phyloP scores from a whole-genome alignment of 2,888 invertebrate genomes.

The Eudasyphora cyanicolor region DNA sequence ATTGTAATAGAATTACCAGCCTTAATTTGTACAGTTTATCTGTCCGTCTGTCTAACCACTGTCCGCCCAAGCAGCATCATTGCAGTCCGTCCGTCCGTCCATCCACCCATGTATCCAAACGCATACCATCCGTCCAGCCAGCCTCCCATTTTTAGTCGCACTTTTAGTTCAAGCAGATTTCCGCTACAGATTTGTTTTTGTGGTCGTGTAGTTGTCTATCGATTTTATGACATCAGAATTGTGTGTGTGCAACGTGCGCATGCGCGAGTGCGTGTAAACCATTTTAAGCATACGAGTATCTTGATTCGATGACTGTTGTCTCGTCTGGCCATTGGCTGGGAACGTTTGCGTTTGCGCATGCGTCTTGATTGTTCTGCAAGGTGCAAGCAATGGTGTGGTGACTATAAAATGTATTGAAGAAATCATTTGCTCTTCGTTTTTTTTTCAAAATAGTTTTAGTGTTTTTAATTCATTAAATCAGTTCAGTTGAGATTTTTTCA shows the following conservation, averaged over 20 bases:
- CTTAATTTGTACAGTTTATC: constrained; percentile 29
- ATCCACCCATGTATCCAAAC: background rate
- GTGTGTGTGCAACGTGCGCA: background rate
- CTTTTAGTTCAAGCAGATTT: constrained; percentile 17
- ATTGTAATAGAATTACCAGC: constrained; percentile 38
- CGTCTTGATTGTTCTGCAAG: no score
- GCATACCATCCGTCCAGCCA: no score
- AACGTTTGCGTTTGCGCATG: background rate
- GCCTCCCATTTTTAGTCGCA: constrained; percentile 2
- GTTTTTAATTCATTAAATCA: constrained; percentile 34
- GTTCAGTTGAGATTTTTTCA: constrained; percentile 23
- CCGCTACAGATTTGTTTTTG: constrained; percentile 30
- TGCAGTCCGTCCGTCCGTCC: background rate
- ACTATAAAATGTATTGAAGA: background rate
- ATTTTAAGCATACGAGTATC: no score
- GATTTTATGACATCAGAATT: no score
- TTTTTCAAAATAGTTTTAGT: background rate
- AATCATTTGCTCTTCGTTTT: background rate
- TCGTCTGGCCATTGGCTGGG: background rate
- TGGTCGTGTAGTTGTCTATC: background rate
- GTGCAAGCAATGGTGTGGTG: no score
- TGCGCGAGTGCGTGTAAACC: background rate
- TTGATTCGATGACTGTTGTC: background rate
- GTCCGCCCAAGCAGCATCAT: background rate
- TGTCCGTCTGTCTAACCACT: background rate